phyloP scores from a whole-genome alignment of 2,113 vertebrate genomes.

The Oncorhynchus nerka region DNA sequence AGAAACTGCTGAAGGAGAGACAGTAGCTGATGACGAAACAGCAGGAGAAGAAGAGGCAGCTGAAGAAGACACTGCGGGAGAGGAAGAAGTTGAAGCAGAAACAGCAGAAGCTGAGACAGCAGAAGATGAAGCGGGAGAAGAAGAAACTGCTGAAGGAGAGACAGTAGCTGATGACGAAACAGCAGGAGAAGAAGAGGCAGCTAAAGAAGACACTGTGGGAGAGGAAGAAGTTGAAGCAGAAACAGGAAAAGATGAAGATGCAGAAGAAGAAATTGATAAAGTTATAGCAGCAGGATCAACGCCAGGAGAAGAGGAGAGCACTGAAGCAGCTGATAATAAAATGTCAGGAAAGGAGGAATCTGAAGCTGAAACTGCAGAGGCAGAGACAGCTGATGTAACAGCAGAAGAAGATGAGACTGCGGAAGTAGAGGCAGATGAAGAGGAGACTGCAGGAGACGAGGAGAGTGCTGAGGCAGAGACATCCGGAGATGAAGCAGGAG shows the following conservation, averaged over 20 bases:
- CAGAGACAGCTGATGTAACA: constrained; percentile 17
- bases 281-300: constrained; percentile 13
- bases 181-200: background rate
- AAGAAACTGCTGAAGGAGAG: background rate
- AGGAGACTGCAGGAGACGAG: background rate
- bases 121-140: too few species aligned
- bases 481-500: background rate
- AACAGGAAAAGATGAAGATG: too few species aligned
- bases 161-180: background rate
- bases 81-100: background rate
- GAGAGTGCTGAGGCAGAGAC: constrained; percentile 1
- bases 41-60: background rate
- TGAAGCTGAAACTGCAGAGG: background rate
- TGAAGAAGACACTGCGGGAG: too few species aligned
- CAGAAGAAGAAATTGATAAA: too few species aligned
- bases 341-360: background rate
- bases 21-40: too few species aligned
- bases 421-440: background rate
- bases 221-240: background rate
- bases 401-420: constrained; percentile 9
- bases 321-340: background rate
- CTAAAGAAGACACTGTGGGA: too few species aligned
- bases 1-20: background rate
- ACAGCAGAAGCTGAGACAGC: background rate
- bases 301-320: constrained; percentile 10